Conservation (phyloP, 2,113 vertebrate genomes). For the Phocoena phocoena region DNA sequence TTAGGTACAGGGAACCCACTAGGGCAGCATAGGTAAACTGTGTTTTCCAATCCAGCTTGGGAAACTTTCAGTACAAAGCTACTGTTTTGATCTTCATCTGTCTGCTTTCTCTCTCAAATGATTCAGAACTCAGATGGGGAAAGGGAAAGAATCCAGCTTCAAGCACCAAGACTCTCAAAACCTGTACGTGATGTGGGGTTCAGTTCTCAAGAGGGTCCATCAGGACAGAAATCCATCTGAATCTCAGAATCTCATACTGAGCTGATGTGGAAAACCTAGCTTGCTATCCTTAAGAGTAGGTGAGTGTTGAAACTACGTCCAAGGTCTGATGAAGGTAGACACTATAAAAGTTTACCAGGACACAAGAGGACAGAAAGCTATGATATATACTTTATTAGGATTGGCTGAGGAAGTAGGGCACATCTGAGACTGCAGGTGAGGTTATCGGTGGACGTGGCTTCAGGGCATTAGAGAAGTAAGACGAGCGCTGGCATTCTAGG, state of each 20-base stretch:
- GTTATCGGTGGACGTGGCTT: not conserved
- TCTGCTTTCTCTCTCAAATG: not conserved
- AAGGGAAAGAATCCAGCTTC: not conserved
- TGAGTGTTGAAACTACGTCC: not conserved
- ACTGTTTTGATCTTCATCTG: not conserved
- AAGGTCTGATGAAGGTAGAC: not conserved
- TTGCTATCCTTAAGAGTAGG: not conserved
- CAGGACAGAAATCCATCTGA: not conserved
- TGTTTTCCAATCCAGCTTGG: not conserved
- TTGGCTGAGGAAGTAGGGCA: not conserved
- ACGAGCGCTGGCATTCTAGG: not conserved
- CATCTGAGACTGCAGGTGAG: not conserved
- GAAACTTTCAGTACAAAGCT: not conserved
- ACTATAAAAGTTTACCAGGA: not conserved
- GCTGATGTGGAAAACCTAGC: not conserved
- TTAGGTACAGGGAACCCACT: not conserved
- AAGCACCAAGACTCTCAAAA: not conserved
- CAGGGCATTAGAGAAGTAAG: not conserved
- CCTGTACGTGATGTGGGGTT: not conserved
- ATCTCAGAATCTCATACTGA: not conserved
- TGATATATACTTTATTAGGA: not conserved
- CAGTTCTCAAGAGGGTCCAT: not conserved
- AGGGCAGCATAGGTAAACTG: not conserved
- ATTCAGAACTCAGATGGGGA: not conserved
- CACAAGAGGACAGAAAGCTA: not conserved